phyloP scores from a whole-genome alignment of 2,888 invertebrate species.

The Cantharis rufa region DNA sequence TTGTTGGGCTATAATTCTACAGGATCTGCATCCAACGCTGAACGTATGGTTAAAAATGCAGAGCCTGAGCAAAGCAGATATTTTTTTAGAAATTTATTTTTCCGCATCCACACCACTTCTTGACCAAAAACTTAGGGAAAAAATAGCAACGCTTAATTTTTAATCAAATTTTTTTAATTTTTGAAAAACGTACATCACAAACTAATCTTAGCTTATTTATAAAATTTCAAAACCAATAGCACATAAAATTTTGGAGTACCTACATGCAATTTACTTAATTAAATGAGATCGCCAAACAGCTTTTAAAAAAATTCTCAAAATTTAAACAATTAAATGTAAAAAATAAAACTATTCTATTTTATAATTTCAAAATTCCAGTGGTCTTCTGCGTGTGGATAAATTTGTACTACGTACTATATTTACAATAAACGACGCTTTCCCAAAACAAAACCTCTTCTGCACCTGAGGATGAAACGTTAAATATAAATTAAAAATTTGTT shows the following conservation, averaged over 20 bases:
- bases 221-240: neutral
- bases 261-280: neutral
- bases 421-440: neutral
- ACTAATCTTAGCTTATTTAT: slow-evolving; percentile 12
- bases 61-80: too few relatives aligned
- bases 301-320: neutral
- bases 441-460: neutral
- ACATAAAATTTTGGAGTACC: neutral
- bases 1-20: too few relatives aligned
- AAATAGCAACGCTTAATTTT: neutral
- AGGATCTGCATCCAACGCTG: too few relatives aligned
- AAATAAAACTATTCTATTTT: neutral
- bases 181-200: slow-evolving; percentile 28
- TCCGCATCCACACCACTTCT: too few relatives aligned
- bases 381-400: neutral
- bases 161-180: slow-evolving; percentile 17
- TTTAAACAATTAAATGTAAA: neutral
- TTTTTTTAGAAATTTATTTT: too few relatives aligned
- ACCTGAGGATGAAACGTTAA: neutral
- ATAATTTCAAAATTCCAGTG: neutral
- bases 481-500: neutral
- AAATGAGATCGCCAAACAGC: neutral
- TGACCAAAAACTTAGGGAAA: neutral
- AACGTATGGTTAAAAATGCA: too few relatives aligned
- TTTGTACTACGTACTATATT: neutral